These are phyloP conservation scores for Parazoanthus swiftii DNA, from an alignment of 92 coral and sea anemone species.

Conservation along the genomic window DNA sequence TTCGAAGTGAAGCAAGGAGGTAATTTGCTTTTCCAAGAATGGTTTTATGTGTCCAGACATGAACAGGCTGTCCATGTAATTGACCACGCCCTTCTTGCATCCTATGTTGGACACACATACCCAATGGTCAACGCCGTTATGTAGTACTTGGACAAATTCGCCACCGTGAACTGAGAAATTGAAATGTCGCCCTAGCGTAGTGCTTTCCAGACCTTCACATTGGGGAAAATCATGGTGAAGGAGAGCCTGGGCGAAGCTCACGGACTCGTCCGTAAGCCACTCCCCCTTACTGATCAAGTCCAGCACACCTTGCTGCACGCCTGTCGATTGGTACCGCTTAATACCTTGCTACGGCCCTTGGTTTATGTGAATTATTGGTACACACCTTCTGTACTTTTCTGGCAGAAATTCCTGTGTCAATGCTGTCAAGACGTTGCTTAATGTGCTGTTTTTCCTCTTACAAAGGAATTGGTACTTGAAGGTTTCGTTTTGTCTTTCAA, in stretches of 20 bases:
- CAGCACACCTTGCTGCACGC: no score
- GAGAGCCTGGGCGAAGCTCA: no score
- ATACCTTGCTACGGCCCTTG: no score
- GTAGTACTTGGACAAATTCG: slow-evolving; percentile 60
- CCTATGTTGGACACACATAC: slow-evolving; percentile 50
- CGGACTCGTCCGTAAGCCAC: background rate
- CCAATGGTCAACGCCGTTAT: slow-evolving; percentile 59
- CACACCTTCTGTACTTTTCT: no score
- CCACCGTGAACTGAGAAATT: slow-evolving; percentile 38
- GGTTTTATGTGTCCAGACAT: slow-evolving; percentile 24
- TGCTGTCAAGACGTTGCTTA: no score
- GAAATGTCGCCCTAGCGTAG: slow-evolving; percentile 28
- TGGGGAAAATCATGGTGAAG: slow-evolving; percentile 1
- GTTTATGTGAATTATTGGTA: no score
- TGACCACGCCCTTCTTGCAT: slow-evolving; percentile 41
- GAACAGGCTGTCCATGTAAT: slow-evolving; percentile 52
- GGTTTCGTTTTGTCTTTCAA: no score
- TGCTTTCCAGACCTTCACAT: slow-evolving; percentile 30
- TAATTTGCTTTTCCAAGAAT: slow-evolving; percentile 42
- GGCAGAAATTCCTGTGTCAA: no score
- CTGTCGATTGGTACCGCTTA: no score
- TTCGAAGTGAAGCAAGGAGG: slow-evolving; percentile 35
- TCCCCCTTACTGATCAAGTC: background rate
- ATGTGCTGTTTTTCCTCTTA: no score
- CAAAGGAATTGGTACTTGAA: no score